Evolutionary conservation across 2,797 vertebrate species (phyloP), one percentile per base, ranked within the genome.

Genomic region (Protosalanx chinensis): DNA sequence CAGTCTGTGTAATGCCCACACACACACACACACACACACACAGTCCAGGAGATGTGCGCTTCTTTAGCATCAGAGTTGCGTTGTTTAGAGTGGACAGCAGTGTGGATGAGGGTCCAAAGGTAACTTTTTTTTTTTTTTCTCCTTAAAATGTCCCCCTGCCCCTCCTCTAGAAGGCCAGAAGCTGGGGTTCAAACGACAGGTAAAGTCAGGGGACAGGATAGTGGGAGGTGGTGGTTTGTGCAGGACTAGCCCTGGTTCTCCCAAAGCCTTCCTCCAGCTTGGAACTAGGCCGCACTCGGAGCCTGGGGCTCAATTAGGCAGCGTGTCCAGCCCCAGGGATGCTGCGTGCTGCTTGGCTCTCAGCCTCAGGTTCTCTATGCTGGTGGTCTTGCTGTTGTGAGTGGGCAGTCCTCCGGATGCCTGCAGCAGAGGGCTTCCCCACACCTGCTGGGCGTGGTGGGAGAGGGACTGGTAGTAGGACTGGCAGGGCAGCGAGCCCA

Each of bases 311-410:
- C 93, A 98, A 90, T 98, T 98, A 88, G 96, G 94, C 84, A 98
- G 91, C 0, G 95, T 95, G 87, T 99, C 97, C 51, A 99, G 93
- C 87, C 97, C 97, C 85, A 99, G 93, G 3, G 97, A 99, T 0
- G 97, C 97, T 0, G 97, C 96, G 0, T 98, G 97, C 85, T 98
- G 97, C 84, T 98, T 99, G 33, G 97, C 97, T 77, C 97, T 91
- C 74, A 98, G 93, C 85, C 97, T 91, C 75, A 97, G 94, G 90
- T 98, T 99, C 89, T 99, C 97, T 5, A 98, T 99, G 90, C 97
- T 98, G 0, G 95, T 98, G 1, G 96, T 99, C 93, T 99, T 99
- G 95, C 96, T 98, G 95, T 96, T 98, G 91, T 97, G 94, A 86
- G 92, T 89, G 49, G 95, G 93, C 70, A 90, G 65, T 15, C 90